Conservation (phyloP, 1,140 invertebrate species). For the Whitmania pigra region DNA sequence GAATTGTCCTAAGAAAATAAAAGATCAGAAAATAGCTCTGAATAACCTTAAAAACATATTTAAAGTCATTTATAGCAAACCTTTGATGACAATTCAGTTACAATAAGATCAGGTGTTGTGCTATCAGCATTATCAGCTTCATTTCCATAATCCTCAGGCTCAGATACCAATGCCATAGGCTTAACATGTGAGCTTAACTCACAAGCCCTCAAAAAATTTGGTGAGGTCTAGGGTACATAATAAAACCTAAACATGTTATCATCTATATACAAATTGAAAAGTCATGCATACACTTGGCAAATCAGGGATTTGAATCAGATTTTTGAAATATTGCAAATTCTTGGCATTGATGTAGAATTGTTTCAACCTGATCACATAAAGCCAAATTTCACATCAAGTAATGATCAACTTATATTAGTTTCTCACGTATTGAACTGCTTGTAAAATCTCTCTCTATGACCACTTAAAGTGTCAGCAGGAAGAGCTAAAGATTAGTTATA, state of each 20-base stretch:
- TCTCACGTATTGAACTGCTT: slow-evolving; percentile 66
- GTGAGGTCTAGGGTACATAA: slow-evolving; percentile 58
- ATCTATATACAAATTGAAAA: slow-evolving; percentile 18
- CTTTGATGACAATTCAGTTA: too few relatives aligned
- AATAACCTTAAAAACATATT: too few relatives aligned
- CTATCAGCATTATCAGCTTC: too few relatives aligned
- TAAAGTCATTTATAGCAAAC: too few relatives aligned
- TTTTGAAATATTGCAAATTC: slow-evolving; percentile 92
- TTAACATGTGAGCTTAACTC: slow-evolving; percentile 84
- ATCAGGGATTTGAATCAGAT: slow-evolving; percentile 79
- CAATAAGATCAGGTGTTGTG: too few relatives aligned
- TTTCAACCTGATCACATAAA: slow-evolving; percentile 51
- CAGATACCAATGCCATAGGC: slow-evolving; percentile 76
- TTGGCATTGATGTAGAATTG: slow-evolving; percentile 83
- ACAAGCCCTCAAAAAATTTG: slow-evolving; percentile 84
- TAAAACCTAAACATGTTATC: slow-evolving; percentile 4
- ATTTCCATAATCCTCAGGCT: slow-evolving; percentile 44
- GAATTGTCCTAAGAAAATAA: too few relatives aligned
- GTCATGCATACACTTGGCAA: slow-evolving; percentile 47
- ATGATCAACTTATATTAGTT: not conserved
- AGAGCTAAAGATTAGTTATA: slow-evolving; percentile 48
- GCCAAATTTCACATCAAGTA: slow-evolving; percentile 5
- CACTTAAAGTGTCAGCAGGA: slow-evolving; percentile 73
- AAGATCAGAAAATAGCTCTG: too few relatives aligned
- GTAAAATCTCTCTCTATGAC: slow-evolving; percentile 78